Evolutionary conservation across 2,113 vertebrate genomes (phyloP).

Genomic region (Atractosteus spatula): DNA sequence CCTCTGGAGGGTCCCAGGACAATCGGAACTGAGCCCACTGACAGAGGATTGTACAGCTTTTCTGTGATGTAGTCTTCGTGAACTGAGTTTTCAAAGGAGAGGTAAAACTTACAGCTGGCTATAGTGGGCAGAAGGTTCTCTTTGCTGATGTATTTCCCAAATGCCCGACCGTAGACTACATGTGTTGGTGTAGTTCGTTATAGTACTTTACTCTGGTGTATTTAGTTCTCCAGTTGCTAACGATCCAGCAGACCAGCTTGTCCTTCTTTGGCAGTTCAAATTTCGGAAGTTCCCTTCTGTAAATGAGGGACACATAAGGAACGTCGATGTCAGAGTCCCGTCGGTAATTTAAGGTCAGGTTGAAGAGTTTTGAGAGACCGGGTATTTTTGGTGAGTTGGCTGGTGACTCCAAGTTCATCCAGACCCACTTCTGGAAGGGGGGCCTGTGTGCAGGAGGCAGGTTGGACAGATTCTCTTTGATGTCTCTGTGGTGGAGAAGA

Average conservation of each 20-base stretch:
- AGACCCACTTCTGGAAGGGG: conserved; percentile 94
- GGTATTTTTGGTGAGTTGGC: conserved; percentile 86
- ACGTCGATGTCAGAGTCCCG: conserved; percentile 94
- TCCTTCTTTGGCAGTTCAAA: conserved; percentile 93
- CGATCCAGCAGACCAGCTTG: conserved; percentile 93
- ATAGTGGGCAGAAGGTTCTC: conserved; percentile 92
- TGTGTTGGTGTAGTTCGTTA: conserved; percentile 90
- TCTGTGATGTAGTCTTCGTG: conserved; percentile 97
- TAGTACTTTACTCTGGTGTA: conserved; percentile 93
- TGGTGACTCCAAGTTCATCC: conserved; percentile 97
- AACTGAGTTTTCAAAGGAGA: conserved; percentile 95
- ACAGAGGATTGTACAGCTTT: conserved; percentile 92
- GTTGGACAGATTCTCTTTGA: conserved; percentile 86
- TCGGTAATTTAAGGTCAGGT: conserved; percentile 90
- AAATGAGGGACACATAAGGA: conserved; percentile 92
- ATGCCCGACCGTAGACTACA: conserved; percentile 88
- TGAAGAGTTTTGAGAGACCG: conserved; percentile 90
- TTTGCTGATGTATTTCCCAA: conserved; percentile 84
- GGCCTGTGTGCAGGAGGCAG: conserved; percentile 85
- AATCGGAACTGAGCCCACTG: conserved; percentile 88
- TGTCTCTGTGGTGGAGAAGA: conserved; percentile 90
- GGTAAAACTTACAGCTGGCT: conserved; percentile 91
- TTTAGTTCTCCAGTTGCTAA: conserved; percentile 97
- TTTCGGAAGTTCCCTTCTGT: conserved; percentile 76
- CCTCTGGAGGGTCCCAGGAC: conserved; percentile 86